Percentiles rank a stretch among this genome's conserved stretches.
These are phyloP conservation scores for Oncorhynchus keta DNA, from an alignment of 2,113 vertebrate species.

Conservation along the genomic window DNA sequence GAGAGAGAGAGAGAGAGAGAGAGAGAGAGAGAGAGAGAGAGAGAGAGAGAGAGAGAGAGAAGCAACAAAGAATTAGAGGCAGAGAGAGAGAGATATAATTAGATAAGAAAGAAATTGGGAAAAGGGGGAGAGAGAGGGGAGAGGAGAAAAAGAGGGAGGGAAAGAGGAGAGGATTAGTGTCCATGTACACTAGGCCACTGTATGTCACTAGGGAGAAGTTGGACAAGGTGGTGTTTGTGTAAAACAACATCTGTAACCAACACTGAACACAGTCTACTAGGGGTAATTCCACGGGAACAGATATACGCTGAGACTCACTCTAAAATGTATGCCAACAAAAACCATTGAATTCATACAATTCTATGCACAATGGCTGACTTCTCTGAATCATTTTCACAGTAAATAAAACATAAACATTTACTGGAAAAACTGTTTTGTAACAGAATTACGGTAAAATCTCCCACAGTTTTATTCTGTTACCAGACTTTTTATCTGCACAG, in stretches of 20 bases:
- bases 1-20: neutral
- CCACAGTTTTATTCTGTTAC: too few species aligned
- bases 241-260: neutral
- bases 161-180: conserved; percentile 31
- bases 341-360: too few species aligned
- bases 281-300: neutral
- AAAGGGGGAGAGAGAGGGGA: neutral
- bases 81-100: neutral
- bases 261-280: neutral
- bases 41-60: neutral
- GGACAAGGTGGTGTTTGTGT: neutral
- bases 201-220: conserved; percentile 1
- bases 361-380: too few species aligned
- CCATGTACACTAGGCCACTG: neutral
- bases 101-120: neutral
- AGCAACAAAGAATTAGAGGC: neutral
- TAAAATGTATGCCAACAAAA: too few species aligned
- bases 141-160: neutral
- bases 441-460: too few species aligned
- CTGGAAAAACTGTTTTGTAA: too few species aligned
- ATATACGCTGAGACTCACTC: too few species aligned
- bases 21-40: neutral
- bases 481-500: too few species aligned
- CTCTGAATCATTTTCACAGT: too few species aligned
- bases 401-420: too few species aligned